Conservation (phyloP, 2,113 vertebrate species). For the Datnioides undecimradiatus region DNA sequence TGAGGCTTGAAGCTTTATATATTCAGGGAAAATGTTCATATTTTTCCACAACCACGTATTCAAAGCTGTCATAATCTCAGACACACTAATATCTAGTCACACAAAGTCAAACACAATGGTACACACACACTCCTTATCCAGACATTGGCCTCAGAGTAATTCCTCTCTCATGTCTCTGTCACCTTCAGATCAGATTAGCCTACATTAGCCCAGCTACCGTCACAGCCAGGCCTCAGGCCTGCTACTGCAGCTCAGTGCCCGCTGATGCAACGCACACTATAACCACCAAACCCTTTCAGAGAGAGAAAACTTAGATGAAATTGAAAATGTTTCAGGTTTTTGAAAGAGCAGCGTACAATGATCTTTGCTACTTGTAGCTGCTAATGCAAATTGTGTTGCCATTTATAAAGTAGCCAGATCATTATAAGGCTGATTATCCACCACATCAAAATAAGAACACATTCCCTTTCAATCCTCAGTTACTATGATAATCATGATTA, state of each 20-base stretch:
- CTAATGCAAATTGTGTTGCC: neutral
- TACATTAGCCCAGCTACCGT: slow-evolving; percentile 65
- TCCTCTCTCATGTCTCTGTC: slow-evolving; percentile 71
- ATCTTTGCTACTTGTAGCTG: neutral
- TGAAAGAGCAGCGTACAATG: neutral
- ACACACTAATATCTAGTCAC: neutral
- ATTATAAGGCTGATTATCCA: slow-evolving; percentile 1
- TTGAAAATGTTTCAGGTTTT: neutral
- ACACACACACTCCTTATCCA: slow-evolving; percentile 22
- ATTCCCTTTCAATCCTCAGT: too few species aligned
- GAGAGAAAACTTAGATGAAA: neutral
- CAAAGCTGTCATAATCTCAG: neutral
- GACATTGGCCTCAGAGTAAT: slow-evolving; percentile 57
- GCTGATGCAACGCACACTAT: neutral
- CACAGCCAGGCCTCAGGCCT: slow-evolving; percentile 46
- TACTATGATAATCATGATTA: neutral
- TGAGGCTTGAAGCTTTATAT: neutral
- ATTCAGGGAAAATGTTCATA: neutral
- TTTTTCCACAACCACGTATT: neutral
- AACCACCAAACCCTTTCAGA: neutral
- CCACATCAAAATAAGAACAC: neutral
- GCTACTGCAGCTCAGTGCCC: slow-evolving; percentile 25
- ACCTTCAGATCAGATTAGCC: slow-evolving; percentile 80
- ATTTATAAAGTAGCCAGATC: too few species aligned
- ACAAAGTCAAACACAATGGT: slow-evolving; percentile 16